Evolutionary conservation across 1,140 invertebrate genomes (phyloP), one percentile per base, ranked within the genome.

Genomic region (Lordiphosa collinella): DNA sequence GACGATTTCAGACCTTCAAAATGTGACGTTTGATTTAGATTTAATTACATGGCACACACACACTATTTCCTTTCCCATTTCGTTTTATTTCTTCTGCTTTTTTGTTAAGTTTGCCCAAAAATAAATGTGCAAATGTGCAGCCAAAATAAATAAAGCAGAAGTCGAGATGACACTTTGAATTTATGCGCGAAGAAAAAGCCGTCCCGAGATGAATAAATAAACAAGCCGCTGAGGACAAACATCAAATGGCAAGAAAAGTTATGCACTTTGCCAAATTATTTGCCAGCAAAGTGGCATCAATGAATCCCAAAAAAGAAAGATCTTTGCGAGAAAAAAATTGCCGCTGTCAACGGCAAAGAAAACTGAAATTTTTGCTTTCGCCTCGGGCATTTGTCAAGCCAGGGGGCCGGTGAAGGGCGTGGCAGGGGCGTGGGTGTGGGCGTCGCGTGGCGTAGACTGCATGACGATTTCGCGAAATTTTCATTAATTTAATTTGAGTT

Each of bases 1-100:
- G 25, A 29, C 36, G 36, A 38, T 38, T 12, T 38, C 36, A 38
- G 61, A 54, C 76, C 78, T 82, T 82, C 76, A 82, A 68, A 82
- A 82, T 84, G 76, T 82, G 76, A 82, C 76, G 76, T 82, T 82
- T 84, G 72, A 82, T 82, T 82, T 82, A 82, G 76, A 82, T 82
- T 82, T 82, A 82, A 82, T 82, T 82, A 82, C 76, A 82, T 82
- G 76, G 76, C 62, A 80, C 41, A 44, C 25, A 25, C 25, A 29
- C 25, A 29, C 25, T 29, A 29, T 29, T 29, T 75, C 65, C 70
- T 68, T 47, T 22, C 25, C 41, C 52, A 50, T 54, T 51, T 43
- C 40, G 25, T 1, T 32, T 37, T 7, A 6, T 10, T 38, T 2
- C 46, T 37, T 47, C 46, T 44, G n/a, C 11, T 25, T 25, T 43